Base-by-base conservation (phyloP, 2,113 vertebrate species). In the Seriola aureovittata region DNA sequence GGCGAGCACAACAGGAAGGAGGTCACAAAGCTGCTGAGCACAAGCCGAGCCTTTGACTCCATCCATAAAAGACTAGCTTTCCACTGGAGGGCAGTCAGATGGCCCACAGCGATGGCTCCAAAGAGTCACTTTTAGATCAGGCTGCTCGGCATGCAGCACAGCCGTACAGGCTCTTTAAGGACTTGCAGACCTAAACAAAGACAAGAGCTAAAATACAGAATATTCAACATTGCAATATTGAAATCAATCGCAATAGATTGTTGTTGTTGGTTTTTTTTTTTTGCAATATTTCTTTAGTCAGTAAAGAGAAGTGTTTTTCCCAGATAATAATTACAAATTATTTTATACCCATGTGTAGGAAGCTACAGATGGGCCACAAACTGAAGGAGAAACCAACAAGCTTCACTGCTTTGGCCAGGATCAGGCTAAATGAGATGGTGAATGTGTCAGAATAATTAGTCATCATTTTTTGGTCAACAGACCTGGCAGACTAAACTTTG, bases 101-200 rank as follows among this genome's bases (percentile, higher is more conserved):
- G 78, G 68, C 67, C 84, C 84, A 85, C 54, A 71, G 75, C 23
- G 80, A 71, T 12, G 54, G 74, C 57, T 89, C 74, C 69, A 76
- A 68, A 81, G 70, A 89, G 84, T 77, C 84, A 85, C 79, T 85
- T 69, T 88, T 36, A 88, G 70, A 73, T n/a, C 64, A 7, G 73
- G 64, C 85, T 88, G 82, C 84, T 93, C 91, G 85, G 84, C 85
- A 93, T 93, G 85, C 89, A 91, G 85, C 68, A 2, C 79, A 83
- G 75, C 13, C 21, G 0, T 25, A 63, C 32, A 7, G 70, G 3
- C 59, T 57, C 62, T 36, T 46, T 71, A 34, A 50, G 57, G 66
- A 79, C 34, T 50, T 17, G 10, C 44, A 68, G 5, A 65, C n/a
- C 34, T 58, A 19, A 13, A 66, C 63, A 71, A 74, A 74, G n/a